Base-by-base conservation (phyloP, 2,888 invertebrate species). In the Drosophila rubida region DNA sequence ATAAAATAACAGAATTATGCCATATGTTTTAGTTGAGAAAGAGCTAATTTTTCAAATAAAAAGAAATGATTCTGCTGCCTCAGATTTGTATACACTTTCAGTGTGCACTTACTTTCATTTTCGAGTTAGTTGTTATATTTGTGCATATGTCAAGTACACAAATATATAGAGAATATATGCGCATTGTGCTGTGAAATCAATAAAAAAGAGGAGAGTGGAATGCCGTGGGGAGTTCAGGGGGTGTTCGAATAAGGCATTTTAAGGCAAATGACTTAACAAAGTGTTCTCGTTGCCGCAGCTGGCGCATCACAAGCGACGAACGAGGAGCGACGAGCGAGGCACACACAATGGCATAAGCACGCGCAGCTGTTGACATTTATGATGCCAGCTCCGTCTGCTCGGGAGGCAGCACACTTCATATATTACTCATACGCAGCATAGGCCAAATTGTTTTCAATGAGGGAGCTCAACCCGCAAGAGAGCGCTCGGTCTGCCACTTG, bases 351-450 rank as follows among this genome's bases (percentile, higher is more conserved):
- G 37, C 39, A 41, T 23, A 54, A 39, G 39, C 51, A 41, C 19
- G 41, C 76, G 41, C 72, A 75, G 69, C 69, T 76, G 73, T 73
- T 76, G 73, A 76, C 77, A 69, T 76, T 76, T 77, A 76, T 76
- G 77, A 75, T 54, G 77, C 51, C 51, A 70, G 61, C 59, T 41
- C 37, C 9, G 39, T 37, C 6, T 30, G 14, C 13, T n/a, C n/a
- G n/a, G n/a, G n/a, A n/a, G n/a, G 8, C 19, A 53, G 48, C 14
- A 51, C 37, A 71, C 63, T 69, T 69, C 55, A 69, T 69, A 65
- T 75, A 79, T 79, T 74, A 86, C 81, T 78, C 69, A 81, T 85
- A 84, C 69, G 72, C 72, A 64, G 75, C 80, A 54, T 66, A 77
- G 80, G 75, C 80, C 77, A 79, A 73, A 78, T 77, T 80, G 74